Evolutionary conservation across 1,140 invertebrate species (phyloP).

Genomic region (Drosophila auraria): DNA sequence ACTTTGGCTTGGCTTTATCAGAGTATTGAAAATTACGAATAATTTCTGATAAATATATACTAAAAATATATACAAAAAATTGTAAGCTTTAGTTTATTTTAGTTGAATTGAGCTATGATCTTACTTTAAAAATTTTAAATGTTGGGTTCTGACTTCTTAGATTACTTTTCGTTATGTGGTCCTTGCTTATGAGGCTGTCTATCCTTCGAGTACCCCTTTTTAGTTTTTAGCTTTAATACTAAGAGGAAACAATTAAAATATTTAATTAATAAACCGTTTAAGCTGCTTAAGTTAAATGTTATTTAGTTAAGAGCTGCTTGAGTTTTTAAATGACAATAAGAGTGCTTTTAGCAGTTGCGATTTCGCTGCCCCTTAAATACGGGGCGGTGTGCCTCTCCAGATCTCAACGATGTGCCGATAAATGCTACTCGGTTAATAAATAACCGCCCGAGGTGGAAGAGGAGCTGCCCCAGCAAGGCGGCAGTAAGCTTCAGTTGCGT

Average conservation of each 20-base stretch:
- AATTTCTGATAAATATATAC: no score
- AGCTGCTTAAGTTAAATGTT: not conserved
- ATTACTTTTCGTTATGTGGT: not conserved
- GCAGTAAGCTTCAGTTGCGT: conserved; percentile 1
- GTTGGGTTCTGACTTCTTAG: not conserved
- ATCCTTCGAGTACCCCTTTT: no score
- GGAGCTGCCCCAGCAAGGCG: conserved; percentile 2
- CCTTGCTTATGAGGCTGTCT: no score
- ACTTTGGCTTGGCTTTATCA: no score
- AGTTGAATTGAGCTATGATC: no score
- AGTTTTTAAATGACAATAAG: conserved; percentile 5
- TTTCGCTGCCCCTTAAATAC: not conserved
- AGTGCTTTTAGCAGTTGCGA: not conserved
- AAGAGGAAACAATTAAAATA: no score
- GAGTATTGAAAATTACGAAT: no score
- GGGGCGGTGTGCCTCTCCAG: conserved; percentile 30
- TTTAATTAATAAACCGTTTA: not conserved
- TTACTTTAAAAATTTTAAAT: no score
- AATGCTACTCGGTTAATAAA: conserved; percentile 74
- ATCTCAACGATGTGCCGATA: conserved; percentile 64
- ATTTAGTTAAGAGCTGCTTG: not conserved
- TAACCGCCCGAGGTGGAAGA: conserved; percentile 53
- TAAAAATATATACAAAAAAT: no score
- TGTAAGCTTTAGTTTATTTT: no score
- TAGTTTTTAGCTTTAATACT: no score